phyloP scores from a whole-genome alignment of 1,140 invertebrate genomes.

The Pseudomyrmex flavicornis region DNA sequence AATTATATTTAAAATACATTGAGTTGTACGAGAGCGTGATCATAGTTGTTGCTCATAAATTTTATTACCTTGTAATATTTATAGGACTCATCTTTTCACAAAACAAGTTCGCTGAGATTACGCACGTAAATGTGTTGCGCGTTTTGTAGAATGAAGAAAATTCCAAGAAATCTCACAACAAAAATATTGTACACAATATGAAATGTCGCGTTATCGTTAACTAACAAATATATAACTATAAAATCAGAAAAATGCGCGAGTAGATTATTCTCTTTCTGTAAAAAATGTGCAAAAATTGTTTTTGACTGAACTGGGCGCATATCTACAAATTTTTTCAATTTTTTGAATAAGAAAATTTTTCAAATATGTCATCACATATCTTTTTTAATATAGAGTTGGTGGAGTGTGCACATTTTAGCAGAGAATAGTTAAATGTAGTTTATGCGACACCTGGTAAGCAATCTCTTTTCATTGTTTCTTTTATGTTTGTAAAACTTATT shows the following conservation, averaged over 20 bases:
- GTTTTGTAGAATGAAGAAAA: slow-evolving; percentile 38
- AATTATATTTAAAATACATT: slow-evolving; percentile 45
- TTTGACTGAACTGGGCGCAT: neutral
- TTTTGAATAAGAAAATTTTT: slow-evolving; percentile 19
- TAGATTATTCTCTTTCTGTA: slow-evolving; percentile 37
- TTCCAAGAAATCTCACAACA: slow-evolving; percentile 26
- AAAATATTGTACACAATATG: slow-evolving; percentile 15
- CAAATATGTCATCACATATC: neutral
- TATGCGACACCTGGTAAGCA: neutral
- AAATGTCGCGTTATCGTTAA: neutral
- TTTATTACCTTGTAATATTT: slow-evolving; percentile 3
- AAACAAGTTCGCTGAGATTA: slow-evolving; percentile 32
- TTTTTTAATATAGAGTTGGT: neutral
- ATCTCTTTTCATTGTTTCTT: neutral
- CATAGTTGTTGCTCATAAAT: neutral
- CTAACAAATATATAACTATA: slow-evolving; percentile 5
- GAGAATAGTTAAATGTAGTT: slow-evolving; percentile 34
- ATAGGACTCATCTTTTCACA: neutral
- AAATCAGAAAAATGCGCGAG: slow-evolving; percentile 45
- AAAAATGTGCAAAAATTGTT: neutral
- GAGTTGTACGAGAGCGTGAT: slow-evolving; percentile 19
- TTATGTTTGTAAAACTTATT: neutral
- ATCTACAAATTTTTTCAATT: slow-evolving; percentile 7
- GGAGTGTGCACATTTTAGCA: neutral
- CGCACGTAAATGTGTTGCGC: neutral